phyloP scores from a whole-genome alignment of 2,113 vertebrate species.

The Rhinolophus sinicus region DNA sequence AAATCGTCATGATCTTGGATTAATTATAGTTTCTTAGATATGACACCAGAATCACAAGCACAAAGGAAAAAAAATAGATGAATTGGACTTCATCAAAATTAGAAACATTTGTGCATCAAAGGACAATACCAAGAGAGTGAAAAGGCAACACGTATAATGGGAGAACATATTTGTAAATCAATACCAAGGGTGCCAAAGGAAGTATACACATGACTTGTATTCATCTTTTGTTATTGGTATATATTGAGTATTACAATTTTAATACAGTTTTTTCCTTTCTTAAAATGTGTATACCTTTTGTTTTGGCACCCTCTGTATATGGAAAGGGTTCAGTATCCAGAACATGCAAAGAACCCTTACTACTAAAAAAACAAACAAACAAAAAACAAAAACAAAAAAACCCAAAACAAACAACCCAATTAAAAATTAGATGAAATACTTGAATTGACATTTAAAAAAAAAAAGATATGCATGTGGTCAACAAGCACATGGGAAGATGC shows the following conservation, averaged over 20 bases:
- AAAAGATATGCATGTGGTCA: background rate
- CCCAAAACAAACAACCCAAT: background rate
- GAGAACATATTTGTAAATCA: background rate
- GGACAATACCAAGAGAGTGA: background rate
- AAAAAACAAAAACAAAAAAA: background rate
- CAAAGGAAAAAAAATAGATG: background rate
- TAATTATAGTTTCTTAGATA: background rate
- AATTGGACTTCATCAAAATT: background rate
- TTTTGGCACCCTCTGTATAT: background rate
- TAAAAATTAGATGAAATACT: background rate
- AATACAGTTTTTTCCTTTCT: too few relatives aligned
- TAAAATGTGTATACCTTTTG: too few relatives aligned
- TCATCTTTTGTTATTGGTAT: too few relatives aligned
- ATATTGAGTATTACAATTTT: too few relatives aligned
- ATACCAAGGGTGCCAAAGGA: too few relatives aligned
- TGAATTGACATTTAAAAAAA: background rate
- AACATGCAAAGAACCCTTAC: background rate
- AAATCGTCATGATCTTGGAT: background rate
- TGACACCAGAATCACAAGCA: background rate
- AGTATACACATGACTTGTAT: too few relatives aligned
- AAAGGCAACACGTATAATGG: background rate
- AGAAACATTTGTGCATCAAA: background rate
- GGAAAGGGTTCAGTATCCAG: background rate
- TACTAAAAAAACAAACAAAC: background rate
- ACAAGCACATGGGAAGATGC: background rate